Percentiles rank a stretch among this genome's conserved stretches.
These are phyloP conservation scores for Ferrisia virgata DNA, from an alignment of 2,888 invertebrate species.

Conservation along the genomic window DNA sequence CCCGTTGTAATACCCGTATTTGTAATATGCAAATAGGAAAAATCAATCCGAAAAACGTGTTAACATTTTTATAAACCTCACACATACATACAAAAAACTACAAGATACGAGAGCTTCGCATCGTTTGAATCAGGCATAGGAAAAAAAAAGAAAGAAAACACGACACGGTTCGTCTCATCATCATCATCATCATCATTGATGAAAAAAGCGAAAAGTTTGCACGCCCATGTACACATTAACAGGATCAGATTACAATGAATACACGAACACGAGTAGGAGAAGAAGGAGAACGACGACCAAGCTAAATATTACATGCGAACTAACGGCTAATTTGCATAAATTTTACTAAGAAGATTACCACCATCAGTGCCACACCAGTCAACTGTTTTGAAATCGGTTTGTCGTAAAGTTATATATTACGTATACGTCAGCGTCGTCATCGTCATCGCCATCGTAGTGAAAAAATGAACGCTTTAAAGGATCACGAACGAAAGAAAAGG, in stretches of 20 bases:
- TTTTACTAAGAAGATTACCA: constrained; percentile 40
- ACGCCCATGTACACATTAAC: constrained; percentile 41
- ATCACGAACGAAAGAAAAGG: not conserved
- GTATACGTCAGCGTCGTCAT: not conserved
- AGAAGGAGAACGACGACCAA: not conserved
- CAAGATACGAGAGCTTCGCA: not conserved
- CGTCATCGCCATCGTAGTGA: not conserved
- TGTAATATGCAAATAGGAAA: constrained; percentile 17
- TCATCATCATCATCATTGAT: not conserved
- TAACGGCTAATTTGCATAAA: constrained; percentile 39
- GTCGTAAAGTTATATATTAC: not conserved
- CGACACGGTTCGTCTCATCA: not conserved
- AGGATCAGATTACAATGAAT: constrained; percentile 38
- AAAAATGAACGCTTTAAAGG: not conserved
- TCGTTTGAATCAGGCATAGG: not conserved
- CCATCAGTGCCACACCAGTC: constrained; percentile 23
- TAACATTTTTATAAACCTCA: constrained; percentile 17
- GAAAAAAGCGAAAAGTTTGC: not conserved
- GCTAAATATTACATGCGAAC: constrained; percentile 18
- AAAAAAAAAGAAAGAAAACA: not conserved
- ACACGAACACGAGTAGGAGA: not conserved
- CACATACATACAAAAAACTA: no score
- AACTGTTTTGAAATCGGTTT: constrained; percentile 28
- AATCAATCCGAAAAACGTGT: constrained; percentile 29
- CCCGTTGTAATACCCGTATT: not conserved